Conservation (phyloP, 2,888 invertebrate genomes). For the Drosophila tanythrix region DNA sequence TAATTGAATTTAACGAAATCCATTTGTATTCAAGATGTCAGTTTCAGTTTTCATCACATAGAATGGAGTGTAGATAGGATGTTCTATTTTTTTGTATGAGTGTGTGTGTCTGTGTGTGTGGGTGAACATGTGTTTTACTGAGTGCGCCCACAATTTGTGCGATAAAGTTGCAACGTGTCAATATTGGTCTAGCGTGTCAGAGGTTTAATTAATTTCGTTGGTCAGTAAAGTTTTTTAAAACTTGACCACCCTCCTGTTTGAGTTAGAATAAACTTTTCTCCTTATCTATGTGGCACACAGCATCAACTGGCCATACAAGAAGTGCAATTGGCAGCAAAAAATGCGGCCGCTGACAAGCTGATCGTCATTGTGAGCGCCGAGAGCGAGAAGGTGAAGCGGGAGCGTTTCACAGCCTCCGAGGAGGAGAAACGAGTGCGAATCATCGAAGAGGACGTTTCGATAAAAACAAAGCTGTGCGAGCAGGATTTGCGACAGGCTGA, state of each 20-base stretch:
- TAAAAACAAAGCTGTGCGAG: slow-evolving; percentile 94
- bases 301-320: slow-evolving; percentile 89
- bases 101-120: background rate
- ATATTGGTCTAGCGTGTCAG: slow-evolving; percentile 75
- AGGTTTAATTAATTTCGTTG: slow-evolving; percentile 70
- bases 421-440: slow-evolving; percentile 96
- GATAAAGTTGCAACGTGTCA: slow-evolving; percentile 65
- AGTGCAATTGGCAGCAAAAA: slow-evolving; percentile 93
- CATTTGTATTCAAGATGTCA: slow-evolving; percentile 46
- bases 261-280: slow-evolving; percentile 33
- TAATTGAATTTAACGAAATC: slow-evolving; percentile 76
- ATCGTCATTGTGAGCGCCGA: slow-evolving; percentile 95
- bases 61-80: slow-evolving; percentile 2
- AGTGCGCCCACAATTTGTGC: slow-evolving; percentile 43
- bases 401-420: slow-evolving; percentile 92
- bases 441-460: slow-evolving; percentile 95
- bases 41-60: slow-evolving; percentile 17
- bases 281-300: slow-evolving; percentile 55
- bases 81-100: background rate
- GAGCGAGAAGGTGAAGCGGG: slow-evolving; percentile 95
- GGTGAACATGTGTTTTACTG: slow-evolving; percentile 21
- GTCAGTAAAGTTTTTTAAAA: slow-evolving; percentile 62
- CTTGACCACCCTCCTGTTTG: slow-evolving; percentile 46
- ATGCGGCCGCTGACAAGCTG: slow-evolving; percentile 95
- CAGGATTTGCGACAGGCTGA: slow-evolving; percentile 96